Evolutionary conservation across 2,888 invertebrate genomes (phyloP), one percentile per base, ranked within the genome.

Genomic region (Hirtodrosophila cameraria): DNA sequence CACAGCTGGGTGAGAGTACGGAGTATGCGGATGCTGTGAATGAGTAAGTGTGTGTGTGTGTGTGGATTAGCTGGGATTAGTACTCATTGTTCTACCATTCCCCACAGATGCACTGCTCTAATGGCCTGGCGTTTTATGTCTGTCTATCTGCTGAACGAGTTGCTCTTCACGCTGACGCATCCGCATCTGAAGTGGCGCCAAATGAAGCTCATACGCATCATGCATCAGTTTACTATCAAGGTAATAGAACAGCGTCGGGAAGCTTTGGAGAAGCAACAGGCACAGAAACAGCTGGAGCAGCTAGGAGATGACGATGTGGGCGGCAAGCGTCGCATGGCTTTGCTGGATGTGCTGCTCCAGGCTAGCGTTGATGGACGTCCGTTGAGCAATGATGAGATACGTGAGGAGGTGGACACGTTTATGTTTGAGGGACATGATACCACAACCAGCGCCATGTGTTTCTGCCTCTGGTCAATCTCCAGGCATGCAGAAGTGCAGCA

Each of bases 321-420:
- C 39, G 90, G 90, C 7, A 93, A 93, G 75, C 93, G 93, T 69
- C 93, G 93, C 62, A 92, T 93, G 77, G 94, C 94, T 0, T 93
- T 95, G 75, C 88, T 95, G 80, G 95, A 95, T 91, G 88, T 94
- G 15, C 88, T 95, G 3, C 87, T 95, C 7, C 90, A 94, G 53
- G 90, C 93, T 2, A 93, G 91, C 59, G 90, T 92, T 2, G 92
- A 93, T 50, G 94, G 93, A 0, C 81, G 91, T 53, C 92, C 91
- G 2, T 89, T 95, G 45, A 91, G 92, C 0, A 92, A 93, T 57
- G 90, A 92, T 7, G 92, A 93, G 59, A 92, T 95, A 6, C 91
- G 93, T 49, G 94, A 94, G 86, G 94, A 95, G 91, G 94, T 94
- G 0, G 93, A 94, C 62, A 95, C 95, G 0, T 94, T 95, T 70